phyloP scores from a whole-genome alignment of 1,140 invertebrate species.

The Armadillidium nasatum region DNA sequence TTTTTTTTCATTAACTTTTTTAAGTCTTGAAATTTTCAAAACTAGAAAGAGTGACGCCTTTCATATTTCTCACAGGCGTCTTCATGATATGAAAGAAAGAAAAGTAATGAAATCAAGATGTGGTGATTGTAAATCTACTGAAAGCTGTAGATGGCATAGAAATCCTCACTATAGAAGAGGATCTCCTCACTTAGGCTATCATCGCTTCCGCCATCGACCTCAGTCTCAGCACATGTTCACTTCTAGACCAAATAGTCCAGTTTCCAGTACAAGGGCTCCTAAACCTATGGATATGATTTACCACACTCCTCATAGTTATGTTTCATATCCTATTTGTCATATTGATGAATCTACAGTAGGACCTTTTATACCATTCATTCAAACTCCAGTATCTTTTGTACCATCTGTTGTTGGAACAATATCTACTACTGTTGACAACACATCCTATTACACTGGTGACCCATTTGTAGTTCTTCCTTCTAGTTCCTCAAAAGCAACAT shows the following conservation, averaged over 20 bases:
- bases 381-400: not conserved
- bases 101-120: not conserved
- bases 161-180: not conserved
- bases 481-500: slow-evolving; percentile 13
- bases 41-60: slow-evolving; percentile 1
- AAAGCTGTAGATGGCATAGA: not conserved
- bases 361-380: not conserved
- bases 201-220: not conserved
- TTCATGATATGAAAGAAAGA: not conserved
- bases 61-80: not conserved
- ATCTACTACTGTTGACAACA: not conserved
- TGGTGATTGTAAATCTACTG: not conserved
- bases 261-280: not conserved
- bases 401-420: not conserved
- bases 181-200: not conserved
- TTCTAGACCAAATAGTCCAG: not conserved
- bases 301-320: not conserved
- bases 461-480: slow-evolving; percentile 26
- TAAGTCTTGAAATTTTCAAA: too few species aligned
- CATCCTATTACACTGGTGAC: slow-evolving; percentile 29
- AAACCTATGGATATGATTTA: not conserved
- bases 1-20: too few species aligned
- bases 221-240: not conserved
- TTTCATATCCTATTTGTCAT: not conserved
- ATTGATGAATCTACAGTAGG: not conserved